These are phyloP conservation scores for human (Homo sapiens) DNA, from an alignment of 2,113 vertebrate genomes.

Conservation along the genomic window DNA sequence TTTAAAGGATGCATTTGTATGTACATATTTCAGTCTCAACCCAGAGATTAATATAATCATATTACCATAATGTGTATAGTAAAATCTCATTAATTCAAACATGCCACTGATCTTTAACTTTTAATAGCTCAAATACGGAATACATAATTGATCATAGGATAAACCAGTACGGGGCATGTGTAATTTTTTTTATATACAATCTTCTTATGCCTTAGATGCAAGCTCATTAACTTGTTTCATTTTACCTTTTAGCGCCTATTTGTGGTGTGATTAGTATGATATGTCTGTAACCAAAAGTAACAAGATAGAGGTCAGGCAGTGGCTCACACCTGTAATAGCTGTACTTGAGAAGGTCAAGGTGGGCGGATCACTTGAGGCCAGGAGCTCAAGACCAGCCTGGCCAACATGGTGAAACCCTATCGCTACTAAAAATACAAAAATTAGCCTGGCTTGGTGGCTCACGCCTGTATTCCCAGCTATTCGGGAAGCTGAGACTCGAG, in stretches of 20 bases:
- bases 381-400: no score
- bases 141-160: not conserved
- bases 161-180: not conserved
- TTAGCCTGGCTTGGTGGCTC: no score
- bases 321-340: no score
- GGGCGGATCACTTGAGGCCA: no score
- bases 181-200: not conserved
- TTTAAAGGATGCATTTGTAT: not conserved
- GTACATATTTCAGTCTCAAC: not conserved
- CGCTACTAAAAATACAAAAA: no score
- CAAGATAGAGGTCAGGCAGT: not conserved
- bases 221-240: not conserved
- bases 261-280: not conserved
- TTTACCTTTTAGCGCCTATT: not conserved
- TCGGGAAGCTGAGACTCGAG: no score
- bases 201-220: not conserved
- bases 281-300: not conserved
- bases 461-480: no score
- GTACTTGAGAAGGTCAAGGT: no score
- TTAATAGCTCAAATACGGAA: not conserved
- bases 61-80: not conserved
- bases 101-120: not conserved
- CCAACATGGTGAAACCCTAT: no score
- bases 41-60: not conserved
- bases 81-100: conserved; percentile 28